A percentile compares a stretch with the other conserved stretches of the same genome.
Conservation (phyloP, 2,113 vertebrate genomes). For the Balaeniceps rex region DNA sequence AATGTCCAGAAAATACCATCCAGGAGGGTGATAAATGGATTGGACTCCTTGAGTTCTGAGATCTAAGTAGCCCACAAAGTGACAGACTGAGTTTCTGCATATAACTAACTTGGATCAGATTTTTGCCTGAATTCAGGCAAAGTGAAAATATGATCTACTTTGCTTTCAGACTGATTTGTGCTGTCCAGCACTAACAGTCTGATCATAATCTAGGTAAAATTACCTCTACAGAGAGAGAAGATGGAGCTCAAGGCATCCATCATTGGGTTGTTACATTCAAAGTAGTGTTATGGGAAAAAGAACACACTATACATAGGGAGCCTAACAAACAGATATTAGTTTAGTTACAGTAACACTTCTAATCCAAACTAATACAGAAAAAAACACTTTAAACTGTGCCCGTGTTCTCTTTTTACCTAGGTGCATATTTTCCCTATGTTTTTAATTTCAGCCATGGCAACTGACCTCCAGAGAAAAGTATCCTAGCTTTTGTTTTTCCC, state of each 20-base stretch:
- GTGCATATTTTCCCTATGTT: background rate
- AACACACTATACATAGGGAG: background rate
- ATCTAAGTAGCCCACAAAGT: background rate
- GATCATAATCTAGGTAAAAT: background rate
- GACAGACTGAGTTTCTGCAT: background rate
- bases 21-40: background rate
- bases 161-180: background rate
- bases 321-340: background rate
- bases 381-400: background rate
- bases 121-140: background rate
- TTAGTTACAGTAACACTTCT: background rate
- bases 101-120: background rate
- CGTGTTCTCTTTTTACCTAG: background rate
- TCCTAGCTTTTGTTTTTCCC: background rate
- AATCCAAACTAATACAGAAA: background rate
- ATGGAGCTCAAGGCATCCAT: background rate
- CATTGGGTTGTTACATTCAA: background rate
- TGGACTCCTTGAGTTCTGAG: background rate
- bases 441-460: background rate
- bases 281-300: background rate
- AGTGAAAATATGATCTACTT: background rate
- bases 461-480: background rate
- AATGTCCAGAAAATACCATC: background rate
- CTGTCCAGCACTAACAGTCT: background rate
- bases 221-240: background rate